Conservation (phyloP, 2,797 vertebrate genomes). For the Chelmon rostratus region DNA sequence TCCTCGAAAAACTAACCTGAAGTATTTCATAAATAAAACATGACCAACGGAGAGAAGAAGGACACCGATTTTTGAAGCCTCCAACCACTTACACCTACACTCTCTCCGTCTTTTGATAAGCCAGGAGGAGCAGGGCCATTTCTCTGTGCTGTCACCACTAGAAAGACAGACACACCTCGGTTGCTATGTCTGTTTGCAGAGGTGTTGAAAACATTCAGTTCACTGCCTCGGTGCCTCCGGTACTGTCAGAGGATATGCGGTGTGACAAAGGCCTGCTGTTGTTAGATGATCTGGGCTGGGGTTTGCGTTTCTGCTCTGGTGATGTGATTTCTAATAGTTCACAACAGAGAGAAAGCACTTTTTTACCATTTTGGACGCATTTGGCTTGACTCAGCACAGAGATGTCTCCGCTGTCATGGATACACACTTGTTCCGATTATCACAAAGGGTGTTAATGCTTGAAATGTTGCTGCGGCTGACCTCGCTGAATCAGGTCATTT, state of each 20-base stretch:
- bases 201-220: slow-evolving; percentile 57
- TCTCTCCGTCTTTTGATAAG: slow-evolving; percentile 17
- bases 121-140: slow-evolving; percentile 4
- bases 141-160: slow-evolving; percentile 26
- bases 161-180: slow-evolving; percentile 47
- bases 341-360: background rate
- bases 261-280: slow-evolving; percentile 59
- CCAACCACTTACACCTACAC: slow-evolving; percentile 10
- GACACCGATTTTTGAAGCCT: slow-evolving; percentile 33
- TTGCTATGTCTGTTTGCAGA: slow-evolving; percentile 62
- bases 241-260: slow-evolving; percentile 46
- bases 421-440: background rate
- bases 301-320: slow-evolving; percentile 75
- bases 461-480: background rate
- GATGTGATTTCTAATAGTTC: slow-evolving; percentile 80
- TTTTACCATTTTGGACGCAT: background rate
- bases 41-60: slow-evolving; percentile 13
- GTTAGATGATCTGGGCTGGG: slow-evolving; percentile 68
- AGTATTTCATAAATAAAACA: slow-evolving; percentile 58
- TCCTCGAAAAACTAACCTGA: slow-evolving; percentile 30
- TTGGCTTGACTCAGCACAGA: background rate
- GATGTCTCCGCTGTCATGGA: background rate
- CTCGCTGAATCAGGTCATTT: background rate
- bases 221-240: slow-evolving; percentile 21
- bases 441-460: background rate